These are phyloP conservation scores for Sporophila hypoxantha DNA, from an alignment of 2,113 vertebrate species.

Conservation along the genomic window DNA sequence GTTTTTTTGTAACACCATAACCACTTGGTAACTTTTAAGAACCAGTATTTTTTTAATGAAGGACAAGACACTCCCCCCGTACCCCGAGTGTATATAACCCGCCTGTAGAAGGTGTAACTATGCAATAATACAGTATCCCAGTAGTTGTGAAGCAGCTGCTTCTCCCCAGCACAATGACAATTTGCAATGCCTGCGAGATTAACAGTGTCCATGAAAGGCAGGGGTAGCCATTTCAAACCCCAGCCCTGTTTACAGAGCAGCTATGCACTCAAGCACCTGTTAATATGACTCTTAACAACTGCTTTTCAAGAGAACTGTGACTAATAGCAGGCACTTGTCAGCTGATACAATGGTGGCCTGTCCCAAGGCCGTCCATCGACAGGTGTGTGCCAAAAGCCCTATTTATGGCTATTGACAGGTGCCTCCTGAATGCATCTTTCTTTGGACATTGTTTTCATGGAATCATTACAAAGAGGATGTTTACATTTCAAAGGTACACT, in stretches of 20 bases:
- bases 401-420: constrained; percentile 75
- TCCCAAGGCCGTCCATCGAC: constrained; percentile 55
- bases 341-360: constrained; percentile 67
- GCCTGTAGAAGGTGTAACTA: constrained; percentile 68
- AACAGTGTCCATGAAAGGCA: constrained; percentile 67
- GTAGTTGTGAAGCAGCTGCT: constrained; percentile 68
- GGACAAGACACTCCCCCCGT: neutral
- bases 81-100: constrained; percentile 30
- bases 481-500: constrained; percentile 88
- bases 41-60: constrained; percentile 31
- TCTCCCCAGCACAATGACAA: constrained; percentile 66
- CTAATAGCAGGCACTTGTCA: constrained; percentile 75
- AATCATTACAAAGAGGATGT: constrained; percentile 74
- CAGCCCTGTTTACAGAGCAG: constrained; percentile 71
- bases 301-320: constrained; percentile 69
- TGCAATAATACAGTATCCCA: constrained; percentile 67
- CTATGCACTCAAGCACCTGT: constrained; percentile 73
- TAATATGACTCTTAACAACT: constrained; percentile 76
- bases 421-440: constrained; percentile 69
- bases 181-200: constrained; percentile 66
- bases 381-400: constrained; percentile 69
- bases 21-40: constrained; percentile 46
- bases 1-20: neutral
- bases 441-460: constrained; percentile 66
- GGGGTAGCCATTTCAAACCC: constrained; percentile 65